Base-by-base conservation (phyloP, 1,140 invertebrate genomes). In the Drosophila pruinosa region DNA sequence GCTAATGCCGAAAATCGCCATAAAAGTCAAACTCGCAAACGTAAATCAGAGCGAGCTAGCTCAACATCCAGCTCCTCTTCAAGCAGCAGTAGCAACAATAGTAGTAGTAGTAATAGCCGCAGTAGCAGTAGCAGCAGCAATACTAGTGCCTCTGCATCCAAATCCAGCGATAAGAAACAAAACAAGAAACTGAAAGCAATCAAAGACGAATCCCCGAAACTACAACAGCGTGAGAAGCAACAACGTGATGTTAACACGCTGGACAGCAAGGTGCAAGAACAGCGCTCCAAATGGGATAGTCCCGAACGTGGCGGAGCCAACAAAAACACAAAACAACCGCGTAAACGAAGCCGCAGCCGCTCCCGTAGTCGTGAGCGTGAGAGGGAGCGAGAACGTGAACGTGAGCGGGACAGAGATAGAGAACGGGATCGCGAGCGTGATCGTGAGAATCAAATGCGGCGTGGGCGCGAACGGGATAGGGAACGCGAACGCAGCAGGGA, bases 261-360 rank as follows among this genome's bases (percentile, higher is more conserved):
- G 15, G 41, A 73, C 0, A 26, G 22, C 26, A 73, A 22, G 14
- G 62, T 75, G 12, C 74, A 88, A 10, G 74, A 89, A 24, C 85
- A 69, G 31, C 83, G 83, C 43, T 91, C 90, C 26, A 91, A 89
- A 59, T 91, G 90, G 90, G 90, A 91, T 28, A 76, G 77, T 31
- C 78, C 82, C 0, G 89, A 90, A 4, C 61, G 68, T 0, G 41
- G 64, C 12, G 22, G 34, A 14, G 36, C 61, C 8, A 64, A 52
- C 7, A 76, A 64, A 41, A 64, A 54, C 24, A 14, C 47, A 24
- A 73, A 31, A 28, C 43, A 63, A 8, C 26, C 34, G 7, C 69
- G 70, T 1, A 28, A 76, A n/a, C 50, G 67, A n/a, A 76, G 68
- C 12, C 72, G 24, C 17, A 72, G 12, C 15, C 61, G 72, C 2